Conservation (phyloP, 1,140 invertebrate species). For the Pseudachorutes palmiensis region DNA sequence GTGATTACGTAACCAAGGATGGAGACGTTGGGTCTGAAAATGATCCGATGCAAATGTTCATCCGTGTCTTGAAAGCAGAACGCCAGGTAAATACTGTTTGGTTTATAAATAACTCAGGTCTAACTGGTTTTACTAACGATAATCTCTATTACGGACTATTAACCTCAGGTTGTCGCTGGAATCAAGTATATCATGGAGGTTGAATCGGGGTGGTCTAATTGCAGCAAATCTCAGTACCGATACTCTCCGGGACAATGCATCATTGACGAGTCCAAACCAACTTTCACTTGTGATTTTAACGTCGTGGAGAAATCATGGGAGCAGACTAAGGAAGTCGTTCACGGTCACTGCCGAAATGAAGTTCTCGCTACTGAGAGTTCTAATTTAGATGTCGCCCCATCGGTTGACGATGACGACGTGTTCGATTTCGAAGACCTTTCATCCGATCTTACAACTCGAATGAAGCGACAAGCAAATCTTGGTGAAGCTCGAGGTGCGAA, state of each 20-base stretch:
- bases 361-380: not conserved
- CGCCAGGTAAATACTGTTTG: constrained; percentile 24
- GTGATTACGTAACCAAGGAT: constrained; percentile 9
- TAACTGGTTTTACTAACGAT: not conserved
- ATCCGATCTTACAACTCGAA: too few species aligned
- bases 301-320: constrained; percentile 32
- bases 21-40: constrained; percentile 13
- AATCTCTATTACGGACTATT: constrained; percentile 3
- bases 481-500: constrained; percentile 2
- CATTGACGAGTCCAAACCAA: constrained; percentile 18
- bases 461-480: not conserved
- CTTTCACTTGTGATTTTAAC: constrained; percentile 29
- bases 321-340: constrained; percentile 21
- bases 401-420: not conserved
- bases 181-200: constrained; percentile 31
- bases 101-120: too few species aligned
- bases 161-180: constrained; percentile 25
- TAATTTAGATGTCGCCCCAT: not conserved
- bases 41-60: constrained; percentile 24
- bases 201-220: constrained; percentile 26
- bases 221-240: constrained; percentile 17
- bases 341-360: constrained; percentile 13
- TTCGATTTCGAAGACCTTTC: not conserved
- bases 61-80: constrained; percentile 36
- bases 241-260: constrained; percentile 13